Evolutionary conservation across 2,797 vertebrate species (phyloP).

Genomic region (Lophotriccus pileatus): DNA sequence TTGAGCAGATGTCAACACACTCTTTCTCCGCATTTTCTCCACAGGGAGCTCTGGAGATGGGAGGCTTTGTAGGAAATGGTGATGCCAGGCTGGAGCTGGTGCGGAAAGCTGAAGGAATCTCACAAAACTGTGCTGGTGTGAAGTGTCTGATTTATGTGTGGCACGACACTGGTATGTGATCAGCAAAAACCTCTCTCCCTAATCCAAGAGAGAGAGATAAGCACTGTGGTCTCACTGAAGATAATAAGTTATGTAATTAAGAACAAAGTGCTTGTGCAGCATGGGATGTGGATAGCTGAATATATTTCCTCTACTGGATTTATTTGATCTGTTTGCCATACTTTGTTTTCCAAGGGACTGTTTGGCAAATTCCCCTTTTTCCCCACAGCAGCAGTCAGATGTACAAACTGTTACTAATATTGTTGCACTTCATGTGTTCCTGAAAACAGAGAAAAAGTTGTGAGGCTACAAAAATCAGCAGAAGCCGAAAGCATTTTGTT

Average conservation of each 20-base stretch:
- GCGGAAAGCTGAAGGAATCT: neutral
- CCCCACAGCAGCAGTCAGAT: neutral
- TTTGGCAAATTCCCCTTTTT: neutral
- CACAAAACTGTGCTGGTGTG: neutral
- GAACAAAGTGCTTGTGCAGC: neutral
- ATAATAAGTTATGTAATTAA: neutral
- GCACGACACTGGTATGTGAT: accelerated
- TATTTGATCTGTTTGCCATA: neutral
- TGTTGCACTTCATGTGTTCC: neutral
- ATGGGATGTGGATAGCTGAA: accelerated
- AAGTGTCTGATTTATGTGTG: neutral
- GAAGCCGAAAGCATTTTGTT: neutral
- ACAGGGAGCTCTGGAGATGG: neutral
- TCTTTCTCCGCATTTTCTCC: neutral
- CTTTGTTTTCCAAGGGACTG: neutral
- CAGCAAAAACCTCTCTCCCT: neutral
- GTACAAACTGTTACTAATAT: neutral
- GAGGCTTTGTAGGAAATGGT: neutral
- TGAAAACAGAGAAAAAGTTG: neutral
- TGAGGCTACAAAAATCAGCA: neutral
- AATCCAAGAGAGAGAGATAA: neutral
- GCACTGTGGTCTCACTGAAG: neutral
- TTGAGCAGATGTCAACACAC: neutral
- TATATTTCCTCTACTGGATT: neutral
- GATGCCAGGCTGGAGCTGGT: neutral